These are phyloP conservation scores for Aplidium turbinatum DNA, from an alignment of 23 tunicate genomes.

Conservation along the genomic window DNA sequence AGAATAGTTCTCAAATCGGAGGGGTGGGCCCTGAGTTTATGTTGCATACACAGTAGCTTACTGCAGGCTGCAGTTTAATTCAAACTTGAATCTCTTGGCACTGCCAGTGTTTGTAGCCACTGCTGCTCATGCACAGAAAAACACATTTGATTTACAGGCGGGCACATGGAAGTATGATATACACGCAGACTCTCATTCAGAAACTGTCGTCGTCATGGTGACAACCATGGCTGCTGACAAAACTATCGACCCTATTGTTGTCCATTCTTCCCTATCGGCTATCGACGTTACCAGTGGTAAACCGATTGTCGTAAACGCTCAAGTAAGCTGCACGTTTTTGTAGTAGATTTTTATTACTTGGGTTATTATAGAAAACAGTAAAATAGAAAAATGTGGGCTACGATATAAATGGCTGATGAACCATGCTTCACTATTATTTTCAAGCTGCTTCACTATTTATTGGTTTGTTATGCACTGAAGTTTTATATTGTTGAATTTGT, in stretches of 20 bases:
- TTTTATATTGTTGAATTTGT: not conserved
- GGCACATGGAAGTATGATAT: slow-evolving; percentile 50
- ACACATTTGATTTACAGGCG: slow-evolving; percentile 26
- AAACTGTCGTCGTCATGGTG: slow-evolving; percentile 18
- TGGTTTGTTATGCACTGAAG: no score
- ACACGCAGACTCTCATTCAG: not conserved
- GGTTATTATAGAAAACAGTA: not conserved
- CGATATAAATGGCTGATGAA: no score
- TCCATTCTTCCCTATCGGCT: slow-evolving; percentile 38
- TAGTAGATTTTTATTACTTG: not conserved
- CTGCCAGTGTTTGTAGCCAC: no score
- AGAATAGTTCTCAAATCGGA: no score
- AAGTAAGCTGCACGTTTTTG: slow-evolving; percentile 25
- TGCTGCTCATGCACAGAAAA: no score
- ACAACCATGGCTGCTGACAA: slow-evolving; percentile 52
- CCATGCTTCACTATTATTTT: no score
- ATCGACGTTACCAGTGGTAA: slow-evolving; percentile 16
- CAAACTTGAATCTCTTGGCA: no score
- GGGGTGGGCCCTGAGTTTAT: no score
- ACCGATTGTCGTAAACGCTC: slow-evolving; percentile 61
- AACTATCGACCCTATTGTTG: slow-evolving; percentile 43
- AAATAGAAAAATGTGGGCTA: not conserved
- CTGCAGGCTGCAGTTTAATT: no score
- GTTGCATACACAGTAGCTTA: no score
- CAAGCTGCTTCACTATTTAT: no score